Base-by-base conservation (phyloP, 2,888 invertebrate species). In the Cataglyphis albicans region DNA sequence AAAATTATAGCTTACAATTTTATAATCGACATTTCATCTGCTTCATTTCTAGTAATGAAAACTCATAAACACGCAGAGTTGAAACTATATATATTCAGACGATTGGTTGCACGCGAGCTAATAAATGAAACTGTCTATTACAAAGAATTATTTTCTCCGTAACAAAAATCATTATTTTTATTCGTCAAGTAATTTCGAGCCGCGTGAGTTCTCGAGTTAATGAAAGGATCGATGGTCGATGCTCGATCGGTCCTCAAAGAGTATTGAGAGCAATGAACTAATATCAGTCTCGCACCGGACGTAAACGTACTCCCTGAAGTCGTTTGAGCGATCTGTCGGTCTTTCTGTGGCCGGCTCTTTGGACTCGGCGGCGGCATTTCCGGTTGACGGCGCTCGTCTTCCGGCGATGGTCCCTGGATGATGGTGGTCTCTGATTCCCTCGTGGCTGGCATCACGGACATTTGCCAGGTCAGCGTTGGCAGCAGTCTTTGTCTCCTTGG, bases 401-500 rank as follows among this genome's bases (percentile, higher is more conserved):
- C 88, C 89, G 75, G 55, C 86, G 72, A 38, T 82, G 85, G 89
- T 80, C 72, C 85, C 87, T 68, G 87, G 25, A 65, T 64, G 78
- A 68, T 72, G 76, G 29, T 76, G 63, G 12, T 89, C 88, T 86
- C 86, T 76, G 73, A 67, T 68, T 78, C 85, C 82, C 55, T 88
- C 90, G 86, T 84, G 88, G 83, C 83, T 85, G 87, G 90, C 81
- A 83, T 89, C 89, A 91, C 91, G 90, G 92, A 92, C 92, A 93
- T 93, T 92, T 92, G 91, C 92, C 92, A 93, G 88, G 91, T 92
- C 91, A 93, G 86, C 82, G 91, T 92, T 92, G 92, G 91, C 89
- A 91, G 89, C 75, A 90, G 86, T 83, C 86, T 90, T 90, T 90
- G 90, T 89, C 88, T 93, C 92, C 91, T 93, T 94, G 91, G 93